Conservation (phyloP, 2,888 invertebrate genomes). For the Dynastes maya region DNA sequence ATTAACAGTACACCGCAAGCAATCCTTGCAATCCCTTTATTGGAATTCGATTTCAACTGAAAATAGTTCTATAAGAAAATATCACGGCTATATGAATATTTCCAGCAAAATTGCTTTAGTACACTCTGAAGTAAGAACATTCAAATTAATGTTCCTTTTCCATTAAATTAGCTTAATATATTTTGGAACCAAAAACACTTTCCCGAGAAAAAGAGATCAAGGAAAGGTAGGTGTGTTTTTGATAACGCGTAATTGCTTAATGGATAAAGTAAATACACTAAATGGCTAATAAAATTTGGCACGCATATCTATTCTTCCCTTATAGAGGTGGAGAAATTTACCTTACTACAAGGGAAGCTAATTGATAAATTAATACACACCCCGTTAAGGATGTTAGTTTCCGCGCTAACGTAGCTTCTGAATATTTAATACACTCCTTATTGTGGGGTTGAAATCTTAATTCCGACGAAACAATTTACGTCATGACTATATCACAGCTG, state of each 20-base stretch:
- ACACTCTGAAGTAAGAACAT: no score
- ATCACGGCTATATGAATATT: no score
- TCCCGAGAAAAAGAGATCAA: no score
- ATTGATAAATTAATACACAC: slow-evolving; percentile 52
- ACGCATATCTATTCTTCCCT: slow-evolving; percentile 46
- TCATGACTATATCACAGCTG: slow-evolving; percentile 11
- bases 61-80: no score
- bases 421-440: slow-evolving; percentile 52
- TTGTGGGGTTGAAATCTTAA: slow-evolving; percentile 21
- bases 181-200: no score
- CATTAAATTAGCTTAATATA: no score
- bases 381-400: slow-evolving; percentile 50
- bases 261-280: slow-evolving; percentile 40
- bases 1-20: no score
- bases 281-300: slow-evolving; percentile 31
- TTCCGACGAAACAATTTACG: slow-evolving; percentile 25
- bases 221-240: neutral
- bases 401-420: slow-evolving; percentile 43
- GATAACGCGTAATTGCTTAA: slow-evolving; percentile 36
- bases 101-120: no score
- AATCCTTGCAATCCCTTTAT: no score
- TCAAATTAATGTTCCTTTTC: no score
- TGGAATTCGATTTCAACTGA: no score
- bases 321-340: slow-evolving; percentile 43
- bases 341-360: slow-evolving; percentile 45